Percentiles rank a stretch among this genome's conserved stretches.
Evolutionary conservation across 2,113 vertebrate species (phyloP).

Genomic region (Solea solea): DNA sequence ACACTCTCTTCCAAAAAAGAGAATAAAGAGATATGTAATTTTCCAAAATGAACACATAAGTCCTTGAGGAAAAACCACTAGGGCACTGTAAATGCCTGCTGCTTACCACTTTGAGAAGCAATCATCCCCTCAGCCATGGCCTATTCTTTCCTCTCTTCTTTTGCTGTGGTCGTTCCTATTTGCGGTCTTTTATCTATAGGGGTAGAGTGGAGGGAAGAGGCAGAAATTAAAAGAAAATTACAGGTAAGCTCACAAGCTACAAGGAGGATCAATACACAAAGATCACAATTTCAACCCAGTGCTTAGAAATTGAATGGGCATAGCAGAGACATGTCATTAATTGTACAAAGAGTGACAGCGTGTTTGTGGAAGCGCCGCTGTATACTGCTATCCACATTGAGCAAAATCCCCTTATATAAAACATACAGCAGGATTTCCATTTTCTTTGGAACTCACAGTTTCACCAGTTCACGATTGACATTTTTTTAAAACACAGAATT

Average conservation of each 20-base stretch:
- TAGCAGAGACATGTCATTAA: constrained; percentile 6
- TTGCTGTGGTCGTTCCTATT: constrained; percentile 32
- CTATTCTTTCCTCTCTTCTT: constrained; percentile 49
- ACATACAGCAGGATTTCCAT: too few relatives aligned
- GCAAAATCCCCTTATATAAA: neutral
- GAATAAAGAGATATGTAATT: constrained; percentile 31
- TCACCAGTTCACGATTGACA: too few relatives aligned
- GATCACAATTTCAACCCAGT: constrained; percentile 20
- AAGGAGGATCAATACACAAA: constrained; percentile 39
- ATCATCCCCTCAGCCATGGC: constrained; percentile 81
- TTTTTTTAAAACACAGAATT: neutral
- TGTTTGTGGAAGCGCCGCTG: neutral
- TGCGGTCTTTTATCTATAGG: constrained; percentile 59
- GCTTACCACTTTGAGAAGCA: constrained; percentile 82
- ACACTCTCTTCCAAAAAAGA: neutral
- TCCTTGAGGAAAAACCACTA: constrained; percentile 20
- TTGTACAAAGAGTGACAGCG: neutral
- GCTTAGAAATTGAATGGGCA: constrained; percentile 16
- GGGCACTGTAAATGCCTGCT: constrained; percentile 40
- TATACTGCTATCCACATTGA: neutral
- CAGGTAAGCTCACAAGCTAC: constrained; percentile 1
- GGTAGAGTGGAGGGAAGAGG: constrained; percentile 28
- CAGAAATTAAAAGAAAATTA: constrained; percentile 29
- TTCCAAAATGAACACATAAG: constrained; percentile 29
- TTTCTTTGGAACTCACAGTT: neutral